Percentiles rank a stretch among this genome's conserved stretches.
Evolutionary conservation across 2,113 vertebrate species (phyloP).

Genomic region (Clarias macrocephalus): DNA sequence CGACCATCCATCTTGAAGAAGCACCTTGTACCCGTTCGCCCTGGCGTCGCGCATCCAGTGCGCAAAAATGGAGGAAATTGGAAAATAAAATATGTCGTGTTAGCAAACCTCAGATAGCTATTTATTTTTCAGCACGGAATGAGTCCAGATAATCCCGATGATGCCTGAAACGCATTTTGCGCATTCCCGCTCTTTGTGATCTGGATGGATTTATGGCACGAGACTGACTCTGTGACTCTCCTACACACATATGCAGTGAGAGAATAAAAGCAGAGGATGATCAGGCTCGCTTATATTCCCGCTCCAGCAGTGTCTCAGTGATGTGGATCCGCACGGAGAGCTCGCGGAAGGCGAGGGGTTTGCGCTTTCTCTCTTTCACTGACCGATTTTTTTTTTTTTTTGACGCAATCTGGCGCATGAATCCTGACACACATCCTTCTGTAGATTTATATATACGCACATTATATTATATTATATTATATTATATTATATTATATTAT

Average conservation of each 20-base stretch:
- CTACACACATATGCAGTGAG: not conserved
- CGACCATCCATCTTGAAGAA: conserved; percentile 64
- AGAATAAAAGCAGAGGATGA: not conserved
- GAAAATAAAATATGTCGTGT: not conserved
- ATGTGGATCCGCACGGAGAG: not conserved
- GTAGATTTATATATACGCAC: too few species aligned
- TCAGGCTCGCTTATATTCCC: too few species aligned
- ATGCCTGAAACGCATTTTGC: not conserved
- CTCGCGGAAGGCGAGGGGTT: not conserved
- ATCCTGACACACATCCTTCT: too few species aligned
- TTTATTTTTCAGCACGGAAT: not conserved
- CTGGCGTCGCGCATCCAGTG: conserved; percentile 1
- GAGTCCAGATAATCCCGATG: not conserved
- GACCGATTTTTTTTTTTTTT: not conserved
- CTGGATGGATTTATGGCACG: too few species aligned
- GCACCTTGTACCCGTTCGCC: conserved; percentile 27
- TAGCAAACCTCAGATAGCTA: not conserved
- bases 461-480: too few species aligned
- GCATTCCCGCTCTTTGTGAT: not conserved
- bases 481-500: too few species aligned
- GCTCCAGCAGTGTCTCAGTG: not conserved
- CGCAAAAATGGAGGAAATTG: not conserved
- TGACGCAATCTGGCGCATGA: not conserved
- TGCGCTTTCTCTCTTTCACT: not conserved
- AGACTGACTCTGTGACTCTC: not conserved